phyloP scores from a whole-genome alignment of 30 jellyfish, hydroid and myxozoan species.

The Hydractinia echinata region DNA sequence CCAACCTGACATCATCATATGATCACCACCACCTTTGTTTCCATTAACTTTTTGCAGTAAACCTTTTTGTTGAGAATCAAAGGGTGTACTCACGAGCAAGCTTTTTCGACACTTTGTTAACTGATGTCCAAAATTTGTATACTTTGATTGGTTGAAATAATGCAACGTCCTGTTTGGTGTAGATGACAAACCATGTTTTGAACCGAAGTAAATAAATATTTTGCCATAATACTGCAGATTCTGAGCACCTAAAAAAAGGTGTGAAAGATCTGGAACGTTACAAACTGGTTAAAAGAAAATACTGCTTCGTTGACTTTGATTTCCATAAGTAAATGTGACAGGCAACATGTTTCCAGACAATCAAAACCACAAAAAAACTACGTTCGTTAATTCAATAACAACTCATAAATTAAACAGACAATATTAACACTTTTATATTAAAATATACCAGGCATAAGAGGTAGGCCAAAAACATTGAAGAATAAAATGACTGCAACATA shows the following conservation, averaged over 20 bases:
- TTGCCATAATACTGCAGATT: conserved; percentile 56
- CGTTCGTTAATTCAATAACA: too few species aligned
- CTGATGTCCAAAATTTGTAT: conserved; percentile 59
- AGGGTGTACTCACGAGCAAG: conserved; percentile 23
- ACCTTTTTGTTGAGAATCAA: conserved; percentile 60
- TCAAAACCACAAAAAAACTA: too few species aligned
- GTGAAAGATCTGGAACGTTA: not conserved
- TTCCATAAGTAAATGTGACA: too few species aligned
- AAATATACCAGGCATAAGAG: too few species aligned
- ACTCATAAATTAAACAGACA: too few species aligned
- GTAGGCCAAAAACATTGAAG: too few species aligned
- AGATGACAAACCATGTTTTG: conserved; percentile 21
- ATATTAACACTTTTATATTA: too few species aligned
- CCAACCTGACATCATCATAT: conserved; percentile 30
- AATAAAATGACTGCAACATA: too few species aligned
- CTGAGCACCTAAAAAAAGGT: conserved; percentile 50
- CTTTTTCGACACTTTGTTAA: conserved; percentile 22
- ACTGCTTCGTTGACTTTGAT: not conserved
- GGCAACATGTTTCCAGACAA: too few species aligned
- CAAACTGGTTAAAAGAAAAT: not conserved
- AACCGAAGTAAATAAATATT: conserved; percentile 56
- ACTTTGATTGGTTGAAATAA: conserved; percentile 38
- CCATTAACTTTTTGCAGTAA: conserved; percentile 47
- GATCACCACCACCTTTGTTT: conserved; percentile 13
- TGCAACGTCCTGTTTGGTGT: conserved; percentile 36